phyloP scores from a whole-genome alignment of 2,797 vertebrate species.

The Columba guinea region DNA sequence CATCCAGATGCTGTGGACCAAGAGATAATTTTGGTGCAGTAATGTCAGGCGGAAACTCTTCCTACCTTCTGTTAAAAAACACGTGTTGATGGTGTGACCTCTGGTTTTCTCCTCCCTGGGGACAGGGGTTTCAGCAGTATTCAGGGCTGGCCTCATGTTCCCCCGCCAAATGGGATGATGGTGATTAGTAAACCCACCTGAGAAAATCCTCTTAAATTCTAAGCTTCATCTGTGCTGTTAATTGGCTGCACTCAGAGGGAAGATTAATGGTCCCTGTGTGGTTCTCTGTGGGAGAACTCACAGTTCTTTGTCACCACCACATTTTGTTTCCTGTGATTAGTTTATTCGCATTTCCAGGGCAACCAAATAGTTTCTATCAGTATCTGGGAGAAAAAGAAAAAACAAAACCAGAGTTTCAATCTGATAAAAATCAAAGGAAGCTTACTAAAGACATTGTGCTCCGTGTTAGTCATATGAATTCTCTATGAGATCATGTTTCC shows the following conservation, averaged over 20 bases:
- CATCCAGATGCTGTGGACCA: not conserved
- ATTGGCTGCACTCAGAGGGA: not conserved
- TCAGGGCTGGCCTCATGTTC: not conserved
- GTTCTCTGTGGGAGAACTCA: not conserved
- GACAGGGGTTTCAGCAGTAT: not conserved
- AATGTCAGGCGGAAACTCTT: not conserved
- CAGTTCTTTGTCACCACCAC: not conserved
- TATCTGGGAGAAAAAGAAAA: not conserved
- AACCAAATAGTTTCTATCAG: not conserved
- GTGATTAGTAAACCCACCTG: slow-evolving; percentile 11
- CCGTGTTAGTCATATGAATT: not conserved
- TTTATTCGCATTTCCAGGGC: not conserved
- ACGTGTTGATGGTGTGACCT: not conserved
- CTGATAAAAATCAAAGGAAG: not conserved
- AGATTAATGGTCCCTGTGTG: not conserved
- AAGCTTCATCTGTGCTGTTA: not conserved
- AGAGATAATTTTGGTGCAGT: not conserved
- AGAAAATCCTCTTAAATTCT: slow-evolving; percentile 33
- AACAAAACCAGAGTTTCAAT: not conserved
- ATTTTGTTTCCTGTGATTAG: not conserved
- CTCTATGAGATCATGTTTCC: not conserved
- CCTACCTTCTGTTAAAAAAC: not conserved
- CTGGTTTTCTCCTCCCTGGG: not conserved
- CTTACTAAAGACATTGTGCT: not conserved
- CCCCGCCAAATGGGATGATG: not conserved